Base-by-base conservation (phyloP, 1,140 invertebrate genomes). In the Eriosoma lanigerum region DNA sequence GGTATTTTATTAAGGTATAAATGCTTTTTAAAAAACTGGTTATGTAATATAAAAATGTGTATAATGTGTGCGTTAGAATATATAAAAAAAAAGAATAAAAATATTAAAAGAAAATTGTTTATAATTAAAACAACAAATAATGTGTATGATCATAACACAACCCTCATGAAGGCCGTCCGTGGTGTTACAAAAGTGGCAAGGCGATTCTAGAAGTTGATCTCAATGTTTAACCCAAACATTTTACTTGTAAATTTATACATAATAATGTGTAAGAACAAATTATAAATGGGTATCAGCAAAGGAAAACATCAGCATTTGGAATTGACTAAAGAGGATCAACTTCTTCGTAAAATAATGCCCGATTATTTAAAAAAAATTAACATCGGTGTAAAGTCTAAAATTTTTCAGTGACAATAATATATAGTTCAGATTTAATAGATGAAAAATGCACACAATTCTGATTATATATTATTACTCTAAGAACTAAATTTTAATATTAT, bases 131-230 rank as follows among this genome's bases (percentile, higher is more conserved):
- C 38, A 38, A 60, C 38, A 38, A 78, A 48, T 46, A 24, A 60
- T 78, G 38, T 46, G n/a, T 78, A 60, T 60, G 38, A 78, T 78
- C 54, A 78, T 21, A 46, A 19, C 21, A 78, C 21, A 78, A 62
- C 75, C 75, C 75, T 78, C 29, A 78, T 78, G 75, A 78, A 78
- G 75, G 75, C 56, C 75, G 56, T 78, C 75, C 75, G 75, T 78
- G 75, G 56, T 78, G 75, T 78, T 78, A 78, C 56, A 78, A 78
- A 66, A 60, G 44, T 60, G n/a, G 46, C 24, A 26, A 60, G 32
- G 46, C 44, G 21, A 48, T 78, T 44, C 8, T 29, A 48, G 56
- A 78, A 46, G 38, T 60, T 19, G 12, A 76, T 46, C 12, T 76
- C 38, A 70, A 68, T 19, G 15, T 19, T 48, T 8, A 26, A 29